A percentile compares a stretch with the other conserved stretches of the same genome.
phyloP scores from a whole-genome alignment of 2,888 invertebrate genomes.

The Drosophila colorata region DNA sequence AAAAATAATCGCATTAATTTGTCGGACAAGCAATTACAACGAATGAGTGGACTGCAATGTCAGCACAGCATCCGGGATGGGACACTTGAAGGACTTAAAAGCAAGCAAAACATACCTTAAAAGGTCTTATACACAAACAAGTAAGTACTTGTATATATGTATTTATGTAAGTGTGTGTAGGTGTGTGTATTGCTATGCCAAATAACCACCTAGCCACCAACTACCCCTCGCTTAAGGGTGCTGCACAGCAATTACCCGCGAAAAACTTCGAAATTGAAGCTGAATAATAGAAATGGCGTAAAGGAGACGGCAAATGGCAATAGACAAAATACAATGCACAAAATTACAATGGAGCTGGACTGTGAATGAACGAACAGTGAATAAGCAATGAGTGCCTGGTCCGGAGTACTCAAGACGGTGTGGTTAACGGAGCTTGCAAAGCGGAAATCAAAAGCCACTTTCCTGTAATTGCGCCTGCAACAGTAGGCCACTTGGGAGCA shows the following conservation, averaged over 20 bases:
- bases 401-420: constrained; percentile 51
- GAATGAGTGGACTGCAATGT: constrained; percentile 40
- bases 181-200: not conserved
- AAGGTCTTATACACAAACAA: constrained; percentile 24
- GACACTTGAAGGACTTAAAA: constrained; percentile 33
- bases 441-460: constrained; percentile 69
- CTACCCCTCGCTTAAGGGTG: constrained; percentile 21
- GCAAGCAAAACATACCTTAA: constrained; percentile 28
- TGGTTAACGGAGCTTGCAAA: constrained; percentile 62
- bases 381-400: constrained; percentile 46
- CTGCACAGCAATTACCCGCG: constrained; percentile 55
- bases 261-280: constrained; percentile 51
- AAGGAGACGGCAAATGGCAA: constrained; percentile 30
- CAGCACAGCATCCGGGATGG: not conserved
- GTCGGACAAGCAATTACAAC: constrained; percentile 71
- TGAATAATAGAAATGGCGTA: constrained; percentile 23
- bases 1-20: constrained; percentile 75
- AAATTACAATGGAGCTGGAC: constrained; percentile 46
- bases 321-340: constrained; percentile 59
- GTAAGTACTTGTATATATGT: constrained; percentile 4
- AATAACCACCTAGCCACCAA: constrained; percentile 20
- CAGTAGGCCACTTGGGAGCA: constrained; percentile 31
- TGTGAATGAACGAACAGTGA: constrained; percentile 49
- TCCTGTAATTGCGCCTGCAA: constrained; percentile 59
- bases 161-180: not conserved